Conservation (phyloP, 35 echinoderm and acorn worm genomes). For the Eucidaris tribuloides region DNA sequence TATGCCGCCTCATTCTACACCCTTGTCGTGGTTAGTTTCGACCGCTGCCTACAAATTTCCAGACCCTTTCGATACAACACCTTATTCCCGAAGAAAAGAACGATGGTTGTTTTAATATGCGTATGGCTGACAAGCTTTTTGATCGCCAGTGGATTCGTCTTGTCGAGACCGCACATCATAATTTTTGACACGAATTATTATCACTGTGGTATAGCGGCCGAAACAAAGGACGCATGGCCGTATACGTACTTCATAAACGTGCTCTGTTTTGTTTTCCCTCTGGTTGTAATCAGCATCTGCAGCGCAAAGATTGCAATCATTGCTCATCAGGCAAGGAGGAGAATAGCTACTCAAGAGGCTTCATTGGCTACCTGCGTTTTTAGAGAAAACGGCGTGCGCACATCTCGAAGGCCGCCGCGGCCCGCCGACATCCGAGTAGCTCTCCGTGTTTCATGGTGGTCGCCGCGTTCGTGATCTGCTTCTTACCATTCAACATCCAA, state of each 20-base stretch:
- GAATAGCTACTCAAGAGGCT: not conserved
- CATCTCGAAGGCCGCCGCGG: not conserved
- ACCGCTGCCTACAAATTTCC: not conserved
- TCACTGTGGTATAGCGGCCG: not conserved
- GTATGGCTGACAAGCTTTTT: not conserved
- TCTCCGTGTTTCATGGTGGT: not conserved
- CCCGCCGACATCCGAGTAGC: not conserved
- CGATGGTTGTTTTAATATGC: not conserved
- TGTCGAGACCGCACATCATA: not conserved
- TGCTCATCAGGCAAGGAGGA: not conserved
- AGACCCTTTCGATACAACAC: conserved; percentile 1
- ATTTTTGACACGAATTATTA: not conserved
- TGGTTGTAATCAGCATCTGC: not conserved
- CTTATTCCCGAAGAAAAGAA: not conserved
- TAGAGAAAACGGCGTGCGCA: not conserved
- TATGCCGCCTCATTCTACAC: not conserved
- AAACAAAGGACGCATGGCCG: not conserved
- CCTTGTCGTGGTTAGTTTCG: conserved; percentile 2
- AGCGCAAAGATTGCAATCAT: conserved; percentile 3
- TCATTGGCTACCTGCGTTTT: not conserved
- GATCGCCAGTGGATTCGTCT: not conserved
- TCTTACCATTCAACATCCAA: conserved; percentile 3
- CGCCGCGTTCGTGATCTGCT: not conserved
- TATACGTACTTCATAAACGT: conserved; percentile 1
- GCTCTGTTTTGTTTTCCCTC: not conserved